A percentile compares a stretch with the other conserved stretches of the same genome.
phyloP scores from a whole-genome alignment of 2,888 invertebrate species.

The Pyrrhosoma nymphula region DNA sequence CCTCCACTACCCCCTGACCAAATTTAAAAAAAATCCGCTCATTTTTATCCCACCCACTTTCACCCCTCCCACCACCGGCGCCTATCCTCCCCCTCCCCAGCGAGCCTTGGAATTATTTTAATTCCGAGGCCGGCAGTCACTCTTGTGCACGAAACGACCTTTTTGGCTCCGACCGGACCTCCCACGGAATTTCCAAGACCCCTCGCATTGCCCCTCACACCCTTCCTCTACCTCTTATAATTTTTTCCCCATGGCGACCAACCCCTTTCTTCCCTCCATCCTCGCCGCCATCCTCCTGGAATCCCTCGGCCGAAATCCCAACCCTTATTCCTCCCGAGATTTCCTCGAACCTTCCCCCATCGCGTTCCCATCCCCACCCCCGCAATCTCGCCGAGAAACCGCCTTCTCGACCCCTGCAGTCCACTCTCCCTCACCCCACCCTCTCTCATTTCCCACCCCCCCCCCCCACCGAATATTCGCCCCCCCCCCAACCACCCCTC shows the following conservation, averaged over 20 bases:
- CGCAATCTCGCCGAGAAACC: not conserved
- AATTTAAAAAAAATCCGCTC: too few species aligned
- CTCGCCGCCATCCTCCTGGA: not conserved
- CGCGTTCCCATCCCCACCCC: not conserved
- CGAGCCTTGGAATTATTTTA: constrained; percentile 55
- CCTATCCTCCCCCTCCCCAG: not conserved
- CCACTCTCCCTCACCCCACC: not conserved
- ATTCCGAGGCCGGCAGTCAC: constrained; percentile 61
- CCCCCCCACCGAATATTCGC: not conserved
- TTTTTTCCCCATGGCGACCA: not conserved
- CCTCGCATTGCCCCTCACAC: not conserved
- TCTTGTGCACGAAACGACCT: constrained; percentile 65
- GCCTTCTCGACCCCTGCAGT: constrained; percentile 17
- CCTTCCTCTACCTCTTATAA: too few species aligned
- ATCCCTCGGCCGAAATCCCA: not conserved
- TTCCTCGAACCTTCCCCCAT: not conserved
- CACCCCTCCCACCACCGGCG: not conserved
- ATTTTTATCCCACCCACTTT: not conserved
- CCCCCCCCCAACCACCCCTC: not conserved
- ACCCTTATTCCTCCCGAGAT: not conserved
- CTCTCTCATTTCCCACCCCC: not conserved
- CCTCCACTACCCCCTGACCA: too few species aligned
- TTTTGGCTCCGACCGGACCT: constrained; percentile 54
- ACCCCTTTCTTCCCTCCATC: too few species aligned
- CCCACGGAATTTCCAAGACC: not conserved